Percentiles rank a stretch among this genome's conserved stretches.
These are phyloP conservation scores for Callosobruchus maculatus DNA, from an alignment of 2,888 invertebrate genomes.

Conservation along the genomic window DNA sequence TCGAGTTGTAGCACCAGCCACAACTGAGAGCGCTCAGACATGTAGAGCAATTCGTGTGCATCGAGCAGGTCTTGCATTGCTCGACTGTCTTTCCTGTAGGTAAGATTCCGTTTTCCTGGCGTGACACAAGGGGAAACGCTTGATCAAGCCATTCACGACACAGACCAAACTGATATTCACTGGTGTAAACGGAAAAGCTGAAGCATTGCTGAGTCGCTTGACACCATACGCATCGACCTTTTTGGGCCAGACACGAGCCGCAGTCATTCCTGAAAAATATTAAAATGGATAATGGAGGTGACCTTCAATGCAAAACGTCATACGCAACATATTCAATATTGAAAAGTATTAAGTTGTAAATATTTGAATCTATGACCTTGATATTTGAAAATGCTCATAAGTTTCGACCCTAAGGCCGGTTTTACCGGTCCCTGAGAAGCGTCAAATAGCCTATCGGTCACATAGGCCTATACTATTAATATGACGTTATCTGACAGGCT, in stretches of 20 bases:
- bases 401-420: too few relatives aligned
- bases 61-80: slow-evolving; percentile 78
- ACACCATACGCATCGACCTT: slow-evolving; percentile 89
- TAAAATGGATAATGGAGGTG: too few relatives aligned
- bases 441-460: too few relatives aligned
- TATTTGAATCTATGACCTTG: too few relatives aligned
- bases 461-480: too few relatives aligned
- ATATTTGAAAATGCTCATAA: too few relatives aligned
- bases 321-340: too few relatives aligned
- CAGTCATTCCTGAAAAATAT: slow-evolving; percentile 55
- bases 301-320: too few relatives aligned
- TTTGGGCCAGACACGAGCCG: slow-evolving; percentile 78
- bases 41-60: slow-evolving; percentile 70
- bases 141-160: slow-evolving; percentile 93
- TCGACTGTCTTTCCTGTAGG: slow-evolving; percentile 49
- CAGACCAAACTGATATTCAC: slow-evolving; percentile 88
- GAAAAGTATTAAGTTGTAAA: too few relatives aligned
- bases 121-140: slow-evolving; percentile 53
- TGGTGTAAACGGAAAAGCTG: slow-evolving; percentile 92
- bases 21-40: slow-evolving; percentile 84
- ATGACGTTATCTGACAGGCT: too few relatives aligned
- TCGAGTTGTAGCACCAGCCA: slow-evolving; percentile 89
- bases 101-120: slow-evolving; percentile 41
- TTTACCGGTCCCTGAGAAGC: too few relatives aligned
- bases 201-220: slow-evolving; percentile 89